A percentile compares a stretch with the other conserved stretches of the same genome.
These are phyloP conservation scores for Steatocranus sp. DNA, from an alignment of 2,797 vertebrate genomes.

Conservation along the genomic window DNA sequence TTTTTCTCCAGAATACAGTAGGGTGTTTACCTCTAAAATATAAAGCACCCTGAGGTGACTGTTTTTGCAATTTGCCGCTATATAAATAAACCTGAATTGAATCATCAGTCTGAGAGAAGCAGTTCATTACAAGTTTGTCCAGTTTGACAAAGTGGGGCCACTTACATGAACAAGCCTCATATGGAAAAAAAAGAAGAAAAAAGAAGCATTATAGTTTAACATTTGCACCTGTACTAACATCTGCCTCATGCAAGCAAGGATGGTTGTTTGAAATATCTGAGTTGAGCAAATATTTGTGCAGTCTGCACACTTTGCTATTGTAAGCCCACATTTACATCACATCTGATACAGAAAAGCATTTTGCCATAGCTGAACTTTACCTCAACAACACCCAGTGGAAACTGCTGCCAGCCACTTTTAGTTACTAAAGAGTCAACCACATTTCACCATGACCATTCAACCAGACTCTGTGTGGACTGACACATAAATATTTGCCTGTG, in stretches of 20 bases:
- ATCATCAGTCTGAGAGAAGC: neutral
- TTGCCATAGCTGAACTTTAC: neutral
- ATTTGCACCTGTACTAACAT: neutral
- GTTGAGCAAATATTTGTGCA: neutral
- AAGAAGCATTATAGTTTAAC: neutral
- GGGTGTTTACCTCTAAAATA: neutral
- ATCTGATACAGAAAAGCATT: neutral
- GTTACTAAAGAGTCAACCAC: neutral
- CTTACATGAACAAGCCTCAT: neutral
- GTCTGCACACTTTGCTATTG: neutral
- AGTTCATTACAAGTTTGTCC: neutral
- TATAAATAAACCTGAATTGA: neutral
- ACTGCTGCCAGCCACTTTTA: neutral
- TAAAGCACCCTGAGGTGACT: neutral
- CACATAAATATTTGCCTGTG: neutral
- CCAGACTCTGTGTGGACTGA: neutral
- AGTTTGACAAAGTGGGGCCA: neutral
- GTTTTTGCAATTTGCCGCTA: neutral
- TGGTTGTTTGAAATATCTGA: neutral
- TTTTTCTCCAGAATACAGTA: neutral
- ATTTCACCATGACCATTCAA: neutral
- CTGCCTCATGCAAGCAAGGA: neutral
- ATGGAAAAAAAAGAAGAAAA: rapidly evolving
- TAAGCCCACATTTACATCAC: neutral
- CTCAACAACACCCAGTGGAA: neutral